Evolutionary conservation across 2,797 vertebrate species (phyloP), one percentile per base, ranked within the genome.

Genomic region (Simalia tracyae): DNA sequence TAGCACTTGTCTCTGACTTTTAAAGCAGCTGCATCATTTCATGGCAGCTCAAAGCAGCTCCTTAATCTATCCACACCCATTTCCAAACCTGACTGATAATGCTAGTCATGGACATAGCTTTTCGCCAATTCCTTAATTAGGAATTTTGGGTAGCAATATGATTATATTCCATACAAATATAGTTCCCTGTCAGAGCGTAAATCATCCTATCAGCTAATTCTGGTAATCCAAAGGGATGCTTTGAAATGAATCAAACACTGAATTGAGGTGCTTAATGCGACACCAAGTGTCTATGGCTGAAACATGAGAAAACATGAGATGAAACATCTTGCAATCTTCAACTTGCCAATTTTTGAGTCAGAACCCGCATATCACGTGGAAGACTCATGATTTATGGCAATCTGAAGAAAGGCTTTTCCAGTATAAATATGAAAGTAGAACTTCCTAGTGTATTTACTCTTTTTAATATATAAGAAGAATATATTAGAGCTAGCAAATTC

Each of bases 351-450:
- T 17, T 28, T 28, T 24, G 6, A 10, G 12, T 59, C 54, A 66
- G 36, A 90, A n/a, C 15, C 24, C 54, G 6, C 22, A 42, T 63
- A 57, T 54, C 24, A 66, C 31, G 19, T 59, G 15, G 54, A 86
- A 68, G 63, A 42, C 87, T 64, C 54, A 86, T n/a, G 31, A 86
- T 19, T 86, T 42, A 91, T 19, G 50, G 24, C 63, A 59, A n/a
- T 17, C 64, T 26, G 19, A 66, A 31, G 31, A 63, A 68, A 64
- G 81, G 42, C 10, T 61, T 56, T 8, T 31, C 59, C 56, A 87
- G 42, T 76, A 60, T 61, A 76, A 88, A 91, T 36, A 92, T 31
- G 46, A 92, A 92, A 92, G 31, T 64, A 88, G 61, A 63, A 36
- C 12, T 31, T 63, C 8, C 11, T 50, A 22, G 42, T 46, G 63